Evolutionary conservation across 2,888 invertebrate species (phyloP), one percentile per base, ranked within the genome.

Genomic region (Drosophila vallismaia): DNA sequence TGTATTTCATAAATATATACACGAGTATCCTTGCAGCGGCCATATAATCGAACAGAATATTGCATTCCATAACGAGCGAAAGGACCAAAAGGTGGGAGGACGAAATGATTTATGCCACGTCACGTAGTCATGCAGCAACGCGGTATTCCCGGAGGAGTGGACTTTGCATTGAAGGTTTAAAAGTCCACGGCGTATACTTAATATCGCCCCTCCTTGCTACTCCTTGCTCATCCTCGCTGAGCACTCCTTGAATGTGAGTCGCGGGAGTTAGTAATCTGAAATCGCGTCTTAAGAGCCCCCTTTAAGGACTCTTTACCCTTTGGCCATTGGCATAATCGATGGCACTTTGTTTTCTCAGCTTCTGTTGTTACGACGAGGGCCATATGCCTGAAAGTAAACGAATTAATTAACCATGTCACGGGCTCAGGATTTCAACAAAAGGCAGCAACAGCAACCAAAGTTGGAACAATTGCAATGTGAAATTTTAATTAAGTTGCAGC

Each of bases 21-120:
- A 71, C 60, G 5, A 28, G 71, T 64, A 62, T 70, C 69, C 45
- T 52, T 14, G 28, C 42, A 33, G n/a, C 42, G 36, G 4, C 66
- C 14, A 10, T 5, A n/a, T n/a, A 38, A 62, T 53, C 60, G 63
- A 46, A 46, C 64, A 57, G 33, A 75, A 74, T 70, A 75, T 71
- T 55, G 75, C 63, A 70, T 68, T 64, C 46, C 58, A 45, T 59
- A 58, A 63, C 56, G 77, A 82, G 76, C 74, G 56, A 52, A 49
- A 72, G 64, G 77, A 82, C 76, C 74, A 55, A 52, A 49, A 72
- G 64, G 74, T 50, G 53, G 57, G 62, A 59, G 50, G 42, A 69
- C 54, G 71, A 77, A 86, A 79, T 88, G 86, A 83, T 86, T 83
- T 83, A 88, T 83, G 75, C 71, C 80, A 80, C 74, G 83, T 88